Evolutionary conservation across 1,140 invertebrate species (phyloP).

Genomic region (Dysdera silvatica): DNA sequence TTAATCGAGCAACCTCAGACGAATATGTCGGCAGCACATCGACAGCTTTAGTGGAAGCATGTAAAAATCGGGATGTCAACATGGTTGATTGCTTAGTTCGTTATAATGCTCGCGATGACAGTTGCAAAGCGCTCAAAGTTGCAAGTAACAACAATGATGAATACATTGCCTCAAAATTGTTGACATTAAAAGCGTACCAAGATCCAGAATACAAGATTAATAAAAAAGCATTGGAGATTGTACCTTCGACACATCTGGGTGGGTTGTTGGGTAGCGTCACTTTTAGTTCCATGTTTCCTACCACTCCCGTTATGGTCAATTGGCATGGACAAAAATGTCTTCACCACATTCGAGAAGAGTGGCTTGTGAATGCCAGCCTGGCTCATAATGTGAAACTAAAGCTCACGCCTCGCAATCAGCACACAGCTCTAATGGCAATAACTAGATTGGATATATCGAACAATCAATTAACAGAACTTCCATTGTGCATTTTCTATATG

Average conservation of each 20-base stretch:
- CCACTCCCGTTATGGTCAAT: conserved; percentile 80
- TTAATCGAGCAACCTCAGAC: conserved; percentile 9
- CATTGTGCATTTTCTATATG: conserved; percentile 72
- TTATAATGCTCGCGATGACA: conserved; percentile 77
- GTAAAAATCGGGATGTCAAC: conserved; percentile 55
- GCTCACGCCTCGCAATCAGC: conserved; percentile 57
- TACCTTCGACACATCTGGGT: conserved; percentile 29
- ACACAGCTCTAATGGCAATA: conserved; percentile 67
- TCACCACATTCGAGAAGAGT: conserved; percentile 55
- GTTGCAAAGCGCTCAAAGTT: conserved; percentile 61
- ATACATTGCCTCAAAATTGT: conserved; percentile 60
- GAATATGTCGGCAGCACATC: conserved; percentile 41
- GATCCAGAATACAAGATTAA: conserved; percentile 79
- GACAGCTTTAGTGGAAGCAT: conserved; percentile 64
- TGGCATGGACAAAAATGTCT: conserved; percentile 80
- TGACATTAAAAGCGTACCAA: conserved; percentile 62
- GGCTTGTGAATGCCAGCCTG: conserved; percentile 72
- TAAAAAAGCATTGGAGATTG: conserved; percentile 63
- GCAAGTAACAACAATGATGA: conserved; percentile 62
- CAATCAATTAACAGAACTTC: conserved; percentile 73
- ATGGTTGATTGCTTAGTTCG: conserved; percentile 68
- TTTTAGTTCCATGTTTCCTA: conserved; percentile 64
- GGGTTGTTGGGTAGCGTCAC: conserved; percentile 32
- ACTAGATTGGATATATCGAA: conserved; percentile 89
- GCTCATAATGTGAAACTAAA: conserved; percentile 75